Evolutionary conservation across 2,113 vertebrate genomes (phyloP).

Genomic region (Ctenomys sociabilis): DNA sequence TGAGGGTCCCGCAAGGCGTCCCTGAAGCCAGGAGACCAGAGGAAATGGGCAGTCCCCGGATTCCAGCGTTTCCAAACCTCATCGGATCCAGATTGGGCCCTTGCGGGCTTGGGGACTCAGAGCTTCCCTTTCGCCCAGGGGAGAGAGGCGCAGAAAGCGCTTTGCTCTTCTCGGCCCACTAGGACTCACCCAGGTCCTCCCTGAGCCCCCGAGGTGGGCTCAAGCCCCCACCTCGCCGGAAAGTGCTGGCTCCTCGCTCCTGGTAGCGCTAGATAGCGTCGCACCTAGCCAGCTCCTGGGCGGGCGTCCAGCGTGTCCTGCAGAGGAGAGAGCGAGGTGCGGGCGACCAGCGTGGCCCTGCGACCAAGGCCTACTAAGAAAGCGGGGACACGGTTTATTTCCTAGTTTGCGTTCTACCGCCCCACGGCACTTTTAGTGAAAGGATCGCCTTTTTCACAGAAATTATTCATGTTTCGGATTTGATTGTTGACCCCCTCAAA

Average conservation of each 20-base stretch:
- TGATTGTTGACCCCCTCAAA: background rate
- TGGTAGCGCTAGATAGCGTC: background rate
- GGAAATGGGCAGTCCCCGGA: background rate
- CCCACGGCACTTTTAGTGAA: background rate
- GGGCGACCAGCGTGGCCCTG: background rate
- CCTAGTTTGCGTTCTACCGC: too few species aligned
- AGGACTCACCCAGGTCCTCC: background rate
- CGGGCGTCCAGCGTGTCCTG: background rate
- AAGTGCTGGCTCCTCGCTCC: background rate
- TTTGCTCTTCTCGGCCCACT: background rate
- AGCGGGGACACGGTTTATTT: background rate
- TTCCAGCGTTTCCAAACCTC: background rate
- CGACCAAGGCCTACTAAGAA: too few species aligned
- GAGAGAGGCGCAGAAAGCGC: background rate
- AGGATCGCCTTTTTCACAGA: background rate
- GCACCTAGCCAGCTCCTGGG: background rate
- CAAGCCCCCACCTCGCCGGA: background rate
- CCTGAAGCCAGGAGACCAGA: background rate
- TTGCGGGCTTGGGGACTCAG: background rate
- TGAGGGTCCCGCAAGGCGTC: background rate
- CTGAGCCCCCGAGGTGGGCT: background rate
- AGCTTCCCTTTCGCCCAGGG: background rate
- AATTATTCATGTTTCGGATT: background rate
- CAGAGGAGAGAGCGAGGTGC: background rate
- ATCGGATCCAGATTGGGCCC: background rate